Percentiles rank a stretch among this genome's conserved stretches.
Evolutionary conservation across 2,797 vertebrate species (phyloP).

Genomic region (Lithobates sylvaticus): DNA sequence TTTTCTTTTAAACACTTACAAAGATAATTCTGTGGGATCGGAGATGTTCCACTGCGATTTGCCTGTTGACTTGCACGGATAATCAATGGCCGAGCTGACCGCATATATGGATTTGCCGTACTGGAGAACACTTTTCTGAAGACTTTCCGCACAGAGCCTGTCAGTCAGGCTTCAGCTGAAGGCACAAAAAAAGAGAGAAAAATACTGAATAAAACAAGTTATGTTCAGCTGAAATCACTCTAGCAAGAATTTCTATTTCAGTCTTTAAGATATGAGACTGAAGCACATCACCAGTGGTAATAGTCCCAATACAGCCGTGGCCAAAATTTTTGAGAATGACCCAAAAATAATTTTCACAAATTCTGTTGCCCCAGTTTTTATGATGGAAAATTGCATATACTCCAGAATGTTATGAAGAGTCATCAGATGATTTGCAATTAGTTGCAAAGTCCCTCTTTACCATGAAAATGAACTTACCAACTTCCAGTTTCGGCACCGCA

Average conservation of each 20-base stretch:
- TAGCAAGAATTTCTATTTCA: not conserved
- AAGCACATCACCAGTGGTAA: too few species aligned
- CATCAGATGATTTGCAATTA: too few species aligned
- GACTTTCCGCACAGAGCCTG: constrained; percentile 54
- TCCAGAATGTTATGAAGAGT: too few species aligned
- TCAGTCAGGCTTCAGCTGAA: constrained; percentile 46
- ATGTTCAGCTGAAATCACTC: not conserved
- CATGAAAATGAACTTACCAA: too few species aligned
- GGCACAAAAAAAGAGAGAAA: not conserved
- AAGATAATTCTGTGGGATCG: constrained; percentile 57
- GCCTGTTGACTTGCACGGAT: constrained; percentile 58
- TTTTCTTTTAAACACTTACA: constrained; percentile 29
- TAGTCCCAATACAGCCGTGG: too few species aligned
- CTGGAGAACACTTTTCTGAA: constrained; percentile 50
- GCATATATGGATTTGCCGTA: constrained; percentile 45
- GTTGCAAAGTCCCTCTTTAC: too few species aligned
- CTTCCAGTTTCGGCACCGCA: too few species aligned
- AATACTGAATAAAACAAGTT: not conserved
- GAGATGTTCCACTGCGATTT: constrained; percentile 55
- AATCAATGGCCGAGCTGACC: constrained; percentile 51
- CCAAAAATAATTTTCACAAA: too few species aligned
- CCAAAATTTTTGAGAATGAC: too few species aligned
- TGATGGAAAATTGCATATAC: too few species aligned
- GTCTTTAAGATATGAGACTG: not conserved
- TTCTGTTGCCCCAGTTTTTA: too few species aligned